Base-by-base conservation (phyloP, 2,888 invertebrate genomes). In the Entomobrya multifasciata region DNA sequence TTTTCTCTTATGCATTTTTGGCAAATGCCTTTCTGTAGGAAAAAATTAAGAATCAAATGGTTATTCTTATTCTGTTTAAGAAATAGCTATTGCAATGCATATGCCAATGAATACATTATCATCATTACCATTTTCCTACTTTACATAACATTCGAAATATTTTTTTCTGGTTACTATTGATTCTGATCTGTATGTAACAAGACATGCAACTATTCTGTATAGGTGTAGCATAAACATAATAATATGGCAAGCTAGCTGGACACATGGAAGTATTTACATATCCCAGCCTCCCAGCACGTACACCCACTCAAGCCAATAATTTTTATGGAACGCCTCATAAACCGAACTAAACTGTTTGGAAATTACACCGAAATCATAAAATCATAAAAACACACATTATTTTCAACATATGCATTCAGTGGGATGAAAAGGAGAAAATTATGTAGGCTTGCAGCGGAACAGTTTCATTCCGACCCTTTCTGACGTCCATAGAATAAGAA, bases 381-480 rank as follows among this genome's bases (percentile, higher is more conserved):
- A 47, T 70, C 67, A 70, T 70, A 47, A 70, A 67, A 67, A 70
- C 36, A 41, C 20, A 17, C 67, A 47, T 25, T 70, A 25, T 17
- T 47, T 47, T 15, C 4, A 60, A 36, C 36, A 36, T 36, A 41
- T 36, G 67, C 15, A 47, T 13, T 22, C 25, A 36, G 6, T 6
- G n/a, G 0, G n/a, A 25, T 47, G 65, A 70, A 20, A 65, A 6
- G 8, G 1, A 57, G 8, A 20, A 10, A 10, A 22, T 22, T 8
- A 57, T 17, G 20, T 10, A 20, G 27, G 13, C 41, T 44, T 41
- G 20, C 2, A 47, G 44, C 67, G 36, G 6, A 8, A 36, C 8
- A 36, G 4, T 8, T 36, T 36, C 8, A 4, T 36, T 36, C 8
- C 8, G 36, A 36, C 8, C 36, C 8, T 36, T 36, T 36, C 5